Evolutionary conservation across 2,797 vertebrate species (phyloP), one percentile per base, ranked within the genome.

Genomic region (Babyrousa celebensis): DNA sequence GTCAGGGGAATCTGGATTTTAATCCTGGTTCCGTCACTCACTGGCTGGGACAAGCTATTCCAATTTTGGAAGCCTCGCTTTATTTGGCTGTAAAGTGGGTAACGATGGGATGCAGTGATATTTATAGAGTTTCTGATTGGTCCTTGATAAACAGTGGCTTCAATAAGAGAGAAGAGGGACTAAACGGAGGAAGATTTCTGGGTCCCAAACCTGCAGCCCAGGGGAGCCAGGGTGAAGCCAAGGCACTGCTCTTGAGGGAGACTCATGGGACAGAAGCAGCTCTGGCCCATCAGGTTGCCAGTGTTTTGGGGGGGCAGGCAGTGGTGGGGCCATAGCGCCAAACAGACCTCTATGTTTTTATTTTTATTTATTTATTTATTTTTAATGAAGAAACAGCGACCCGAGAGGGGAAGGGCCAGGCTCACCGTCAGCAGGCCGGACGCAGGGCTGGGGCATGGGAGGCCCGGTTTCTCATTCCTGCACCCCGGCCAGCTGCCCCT

Each of bases 281-380:
- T 71, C 27, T 27, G 9, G 4, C 32, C 62, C 27, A 5, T 63
- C 12, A 2, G 56, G 12, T n/a, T 12, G 29, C 63, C 32, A 48
- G 56, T 11, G 10, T 11, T 70, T 7, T 4, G 2, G 11, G 21
- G 52, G 25, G 11, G 10, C 14, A 1, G n/a, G 23, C 75, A 36
- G 54, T 32, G 68, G 29, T 5, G 3, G n/a, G 25, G 7, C 10
- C 2, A 4, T 0, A 9, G 2, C 4, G 14, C 3, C 21, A 54
- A 23, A 18, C 12, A 54, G 27, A 23, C 12, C 32, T 7, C 14
- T 7, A 0, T 9, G 5, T 32, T 48, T 54, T 78, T 60, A 6
- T 48, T 48, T 36, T 36, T 36, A 4, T 36, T 36, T 36, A n/a
- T 36, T 36, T 3, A 3, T 36, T 36, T 36, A 3, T 36, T 36